Percentiles rank a stretch among this genome's conserved stretches.
phyloP scores from a whole-genome alignment of 2,797 vertebrate species.

The Tolypeutes matacus region DNA sequence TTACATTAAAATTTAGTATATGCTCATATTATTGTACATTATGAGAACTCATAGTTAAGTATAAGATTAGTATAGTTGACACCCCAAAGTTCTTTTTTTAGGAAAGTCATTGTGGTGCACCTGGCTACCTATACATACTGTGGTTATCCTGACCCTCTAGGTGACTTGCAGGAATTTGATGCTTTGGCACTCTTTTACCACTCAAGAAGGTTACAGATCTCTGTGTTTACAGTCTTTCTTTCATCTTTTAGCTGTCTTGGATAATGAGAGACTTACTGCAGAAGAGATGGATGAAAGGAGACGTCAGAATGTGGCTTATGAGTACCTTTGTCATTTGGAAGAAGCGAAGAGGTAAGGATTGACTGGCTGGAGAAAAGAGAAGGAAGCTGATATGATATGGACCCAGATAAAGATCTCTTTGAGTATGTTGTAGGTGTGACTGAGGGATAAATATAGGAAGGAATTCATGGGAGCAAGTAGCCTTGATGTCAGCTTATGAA shows the following conservation, averaged over 20 bases:
- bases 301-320: conserved; percentile 98
- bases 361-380: background rate
- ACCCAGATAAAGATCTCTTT: background rate
- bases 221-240: conserved; percentile 55
- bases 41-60: background rate
- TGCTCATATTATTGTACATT: background rate
- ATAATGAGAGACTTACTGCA: conserved; percentile 98
- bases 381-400: background rate
- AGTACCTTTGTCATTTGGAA: conserved; percentile 98
- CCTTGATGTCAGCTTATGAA: background rate
- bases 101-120: background rate
- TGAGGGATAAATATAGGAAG: background rate
- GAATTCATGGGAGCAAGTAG: background rate
- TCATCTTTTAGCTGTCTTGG: conserved; percentile 93
- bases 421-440: background rate
- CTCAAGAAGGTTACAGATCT: background rate
- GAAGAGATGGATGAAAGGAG: conserved; percentile 99
- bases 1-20: background rate
- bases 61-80: background rate
- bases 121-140: background rate
- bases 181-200: background rate
- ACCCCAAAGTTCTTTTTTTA: background rate
- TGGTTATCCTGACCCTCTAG: background rate
- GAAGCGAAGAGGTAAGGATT: conserved; percentile 95
- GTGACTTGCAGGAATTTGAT: background rate